Evolutionary conservation across 2,797 vertebrate species (phyloP), one percentile per base, ranked within the genome.

Genomic region (Nyctalus aviator): DNA sequence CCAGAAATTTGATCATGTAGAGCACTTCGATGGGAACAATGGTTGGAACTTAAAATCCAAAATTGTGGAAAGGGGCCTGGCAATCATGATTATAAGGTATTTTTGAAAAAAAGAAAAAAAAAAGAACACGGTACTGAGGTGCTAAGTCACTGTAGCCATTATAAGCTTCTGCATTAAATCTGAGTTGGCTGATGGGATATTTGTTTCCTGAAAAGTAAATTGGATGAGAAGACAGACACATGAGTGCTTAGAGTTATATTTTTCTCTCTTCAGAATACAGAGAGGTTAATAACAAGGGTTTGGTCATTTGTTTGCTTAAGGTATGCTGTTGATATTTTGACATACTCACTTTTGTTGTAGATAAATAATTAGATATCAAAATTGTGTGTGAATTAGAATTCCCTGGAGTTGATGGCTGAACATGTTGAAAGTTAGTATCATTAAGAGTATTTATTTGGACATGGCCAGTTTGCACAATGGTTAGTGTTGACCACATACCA

Each of bases 311-410:
- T 44, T 77, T 66, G 11, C 55, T 72, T 91, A 82, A 94, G 37
- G 11, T 41, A 46, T 37, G 21, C 73, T 87, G 90, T 2, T 50
- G 20, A 72, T 84, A 91, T 81, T 93, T 90, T 82, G 59, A 78
- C 18, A 68, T 41, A 23, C n/a, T 73, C 2, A n/a, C 44, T 90
- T 83, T 93, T 2, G 11, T 14, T 95, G n/a, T 3, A 85, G 82
- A 83, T 30, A 92, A 88, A 83, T 92, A 86, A 85, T 87, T 72
- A 82, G 55, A 50, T 94, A 50, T 90, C 37, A 78, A 71, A 94
- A 94, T 30, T 91, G 41, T 76, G 21, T 72, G 11, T 81, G 15
- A 84, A 81, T 93, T 87, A 84, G 57, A 82, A 85, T 72, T 84
- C 50, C 68, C 37, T 90, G 25, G 37, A 85, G 72, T 32, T 90